Base-by-base conservation (phyloP, 2,797 vertebrate species). In the Molossus molossus region DNA sequence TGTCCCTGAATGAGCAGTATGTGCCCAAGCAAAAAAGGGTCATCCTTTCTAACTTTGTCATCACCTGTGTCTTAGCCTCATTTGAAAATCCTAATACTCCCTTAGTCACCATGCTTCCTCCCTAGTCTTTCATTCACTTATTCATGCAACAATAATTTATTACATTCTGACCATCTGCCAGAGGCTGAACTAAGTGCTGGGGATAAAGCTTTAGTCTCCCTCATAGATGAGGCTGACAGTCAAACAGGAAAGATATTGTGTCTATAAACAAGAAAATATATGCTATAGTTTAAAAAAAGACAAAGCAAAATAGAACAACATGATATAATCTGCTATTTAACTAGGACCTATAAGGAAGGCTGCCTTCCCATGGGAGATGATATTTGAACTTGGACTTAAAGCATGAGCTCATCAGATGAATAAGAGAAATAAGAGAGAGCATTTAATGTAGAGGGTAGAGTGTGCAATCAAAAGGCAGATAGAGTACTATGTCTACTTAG, bases 1-100 rank as follows among this genome's bases (percentile, higher is more conserved):
- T 92, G 25, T 95, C 72, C 72, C 92, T 91, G 62, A 27, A 50
- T 72, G 17, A 96, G 65, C 76, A 91, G 55, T 75, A 25, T 53
- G 70, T 87, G 21, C 25, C 57, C 9, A 93, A 89, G 58, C 14
- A n/a, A 29, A 75, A 67, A 58, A 25, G 9, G 6, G 57, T 45
- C 3, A 15, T 62, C 6, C 7, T 67, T 85, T 72, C 27, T 79
- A 65, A 76, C 45, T 69, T 91, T 70, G 10, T 25, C 10, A n/a
- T 86, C 40, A 81, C 18, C 3, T 94, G 5, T 89, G 50, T 55
- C 27, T 95, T 90, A 90, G 45, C 17, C 7, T 93, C 53, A 75
- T 87, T 87, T 65, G 48, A 90, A 91, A 95, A 91, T 60, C 6
- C 13, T 69, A 88, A 92, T 40, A 65, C 91, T 86, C 17, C 55